Conservation (phyloP, 2,113 vertebrate genomes). For the Aptenodytes patagonicus region DNA sequence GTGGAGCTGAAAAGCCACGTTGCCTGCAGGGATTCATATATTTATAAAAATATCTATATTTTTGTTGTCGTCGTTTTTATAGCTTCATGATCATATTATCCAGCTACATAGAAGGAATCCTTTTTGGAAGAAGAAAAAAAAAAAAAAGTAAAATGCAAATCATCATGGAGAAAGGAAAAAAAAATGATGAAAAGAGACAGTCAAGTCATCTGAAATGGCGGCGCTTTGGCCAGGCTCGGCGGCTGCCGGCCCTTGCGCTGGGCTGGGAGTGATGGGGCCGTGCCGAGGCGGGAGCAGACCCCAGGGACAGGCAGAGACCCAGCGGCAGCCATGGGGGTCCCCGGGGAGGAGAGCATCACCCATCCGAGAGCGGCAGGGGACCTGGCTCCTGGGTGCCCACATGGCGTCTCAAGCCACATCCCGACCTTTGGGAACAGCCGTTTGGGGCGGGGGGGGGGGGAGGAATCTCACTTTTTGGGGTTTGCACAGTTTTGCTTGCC, state of each 20-base stretch:
- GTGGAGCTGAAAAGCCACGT: conserved; percentile 62
- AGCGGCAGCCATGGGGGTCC: fast-evolving
- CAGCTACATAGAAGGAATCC: conserved; percentile 36
- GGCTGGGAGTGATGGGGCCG: background rate
- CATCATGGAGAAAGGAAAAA: background rate
- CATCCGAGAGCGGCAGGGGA: background rate
- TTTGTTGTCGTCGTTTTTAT: conserved; percentile 75
- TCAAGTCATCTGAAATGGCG: background rate
- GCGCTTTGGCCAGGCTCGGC: background rate
- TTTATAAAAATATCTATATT: conserved; percentile 67
- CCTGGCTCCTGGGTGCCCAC: background rate
- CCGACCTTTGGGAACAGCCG: background rate
- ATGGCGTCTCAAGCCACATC: background rate
- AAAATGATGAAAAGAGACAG: background rate
- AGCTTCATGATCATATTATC: conserved; percentile 58
- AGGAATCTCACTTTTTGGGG: fast-evolving
- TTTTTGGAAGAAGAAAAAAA: conserved; percentile 13
- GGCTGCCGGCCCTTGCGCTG: background rate
- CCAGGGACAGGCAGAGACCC: background rate
- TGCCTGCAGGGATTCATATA: conserved; percentile 69
- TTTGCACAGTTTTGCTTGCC: background rate
- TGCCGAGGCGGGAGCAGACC: background rate
- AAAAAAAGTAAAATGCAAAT: background rate
- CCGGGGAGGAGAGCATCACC: background rate
- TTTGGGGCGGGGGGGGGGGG: background rate